Conservation (phyloP, 2,888 invertebrate genomes). For the Ophonus ardosiacus region DNA sequence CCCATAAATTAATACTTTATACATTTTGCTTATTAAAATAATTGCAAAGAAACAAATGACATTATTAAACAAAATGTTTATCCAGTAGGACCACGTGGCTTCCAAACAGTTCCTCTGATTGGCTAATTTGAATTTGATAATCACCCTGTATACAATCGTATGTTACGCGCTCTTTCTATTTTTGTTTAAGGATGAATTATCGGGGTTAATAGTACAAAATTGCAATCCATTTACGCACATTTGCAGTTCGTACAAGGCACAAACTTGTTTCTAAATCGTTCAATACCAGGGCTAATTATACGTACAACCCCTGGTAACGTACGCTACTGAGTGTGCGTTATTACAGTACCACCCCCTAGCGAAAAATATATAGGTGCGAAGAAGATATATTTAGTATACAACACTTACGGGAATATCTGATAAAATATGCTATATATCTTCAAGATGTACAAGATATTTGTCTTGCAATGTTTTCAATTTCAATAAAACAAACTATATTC, state of each 20-base stretch:
- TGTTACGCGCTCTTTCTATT: too few relatives aligned
- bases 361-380: background rate
- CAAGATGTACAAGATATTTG: background rate
- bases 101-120: too few relatives aligned
- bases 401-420: background rate
- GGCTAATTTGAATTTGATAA: too few relatives aligned
- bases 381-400: background rate
- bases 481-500: too few relatives aligned
- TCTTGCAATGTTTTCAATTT: too few relatives aligned
- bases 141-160: too few relatives aligned
- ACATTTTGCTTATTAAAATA: too few relatives aligned
- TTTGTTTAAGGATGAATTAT: background rate
- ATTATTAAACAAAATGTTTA: too few relatives aligned
- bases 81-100: too few relatives aligned
- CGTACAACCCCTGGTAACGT: conserved; percentile 8
- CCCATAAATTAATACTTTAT: too few relatives aligned
- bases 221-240: conserved; percentile 8
- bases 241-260: conserved; percentile 33
- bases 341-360: background rate
- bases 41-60: too few relatives aligned
- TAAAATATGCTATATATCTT: background rate
- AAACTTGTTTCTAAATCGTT: conserved; percentile 34
- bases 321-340: background rate
- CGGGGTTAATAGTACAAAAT: background rate
- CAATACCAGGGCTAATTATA: conserved; percentile 47